Evolutionary conservation across 2,888 invertebrate genomes (phyloP).

Genomic region (Agrochola lychnidis): DNA sequence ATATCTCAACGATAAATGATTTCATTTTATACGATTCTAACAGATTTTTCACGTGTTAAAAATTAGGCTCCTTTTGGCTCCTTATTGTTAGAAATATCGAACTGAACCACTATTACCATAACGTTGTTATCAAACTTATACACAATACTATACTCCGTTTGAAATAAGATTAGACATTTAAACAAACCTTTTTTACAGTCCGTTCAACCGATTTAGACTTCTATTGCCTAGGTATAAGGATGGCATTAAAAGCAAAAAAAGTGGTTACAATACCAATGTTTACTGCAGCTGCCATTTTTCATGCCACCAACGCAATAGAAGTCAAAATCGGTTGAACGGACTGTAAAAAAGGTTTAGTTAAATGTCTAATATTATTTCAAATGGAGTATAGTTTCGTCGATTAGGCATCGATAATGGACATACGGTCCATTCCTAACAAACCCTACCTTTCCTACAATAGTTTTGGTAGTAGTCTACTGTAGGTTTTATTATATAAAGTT

Average conservation of each 20-base stretch:
- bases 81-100: background rate
- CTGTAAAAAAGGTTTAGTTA: too few relatives aligned
- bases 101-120: background rate
- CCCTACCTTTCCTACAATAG: background rate
- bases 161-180: too few relatives aligned
- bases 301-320: too few relatives aligned
- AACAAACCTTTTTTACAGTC: too few relatives aligned
- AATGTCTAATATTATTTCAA: too few relatives aligned
- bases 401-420: background rate
- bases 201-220: too few relatives aligned
- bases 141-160: too few relatives aligned
- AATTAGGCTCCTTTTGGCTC: background rate
- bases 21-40: background rate
- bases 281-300: too few relatives aligned
- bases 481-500: slow-evolving; percentile 4
- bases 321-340: too few relatives aligned
- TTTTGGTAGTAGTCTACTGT: background rate
- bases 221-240: too few relatives aligned
- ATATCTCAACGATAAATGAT: background rate
- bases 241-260: too few relatives aligned
- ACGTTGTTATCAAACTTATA: slow-evolving; percentile 10
- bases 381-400: background rate
- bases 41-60: background rate
- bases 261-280: too few relatives aligned
- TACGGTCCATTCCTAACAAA: background rate